Conservation (phyloP, 1,140 invertebrate species). For the Hypothenemus hampei region DNA sequence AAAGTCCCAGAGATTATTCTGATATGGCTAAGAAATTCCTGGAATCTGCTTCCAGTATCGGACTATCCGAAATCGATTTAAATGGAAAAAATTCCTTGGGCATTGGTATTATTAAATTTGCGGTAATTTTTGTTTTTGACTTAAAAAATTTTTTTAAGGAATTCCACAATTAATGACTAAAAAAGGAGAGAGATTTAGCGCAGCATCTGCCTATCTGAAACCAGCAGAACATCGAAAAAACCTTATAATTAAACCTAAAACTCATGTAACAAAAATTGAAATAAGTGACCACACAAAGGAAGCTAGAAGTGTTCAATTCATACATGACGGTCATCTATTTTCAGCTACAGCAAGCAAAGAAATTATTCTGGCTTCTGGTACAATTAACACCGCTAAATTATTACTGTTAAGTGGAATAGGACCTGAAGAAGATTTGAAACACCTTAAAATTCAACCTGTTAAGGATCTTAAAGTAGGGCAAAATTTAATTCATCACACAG, state of each 20-base stretch:
- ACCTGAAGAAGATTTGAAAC: conserved; percentile 54
- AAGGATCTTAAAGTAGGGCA: conserved; percentile 51
- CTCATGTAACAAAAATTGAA: conserved; percentile 58
- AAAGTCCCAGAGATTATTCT: conserved; percentile 51
- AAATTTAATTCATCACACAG: conserved; percentile 54
- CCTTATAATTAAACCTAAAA: conserved; percentile 55
- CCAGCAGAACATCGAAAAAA: conserved; percentile 57
- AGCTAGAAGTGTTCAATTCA: conserved; percentile 61
- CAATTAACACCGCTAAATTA: conserved; percentile 84
- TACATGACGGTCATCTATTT: conserved; percentile 44
- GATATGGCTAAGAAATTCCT: conserved; percentile 52
- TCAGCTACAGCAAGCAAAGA: conserved; percentile 58
- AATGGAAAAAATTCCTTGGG: conserved; percentile 60
- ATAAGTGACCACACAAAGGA: conserved; percentile 54
- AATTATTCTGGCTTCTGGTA: conserved; percentile 67
- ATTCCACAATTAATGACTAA: conserved; percentile 61
- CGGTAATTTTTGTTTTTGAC: background rate
- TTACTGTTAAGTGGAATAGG: conserved; percentile 78
- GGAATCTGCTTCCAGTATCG: conserved; percentile 54
- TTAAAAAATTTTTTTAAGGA: conserved; percentile 23
- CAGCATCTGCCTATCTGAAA: conserved; percentile 53
- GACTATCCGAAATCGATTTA: conserved; percentile 55
- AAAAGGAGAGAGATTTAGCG: conserved; percentile 50
- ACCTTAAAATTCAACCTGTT: conserved; percentile 44
- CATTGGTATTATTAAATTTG: conserved; percentile 47